Evolutionary conservation across 2,888 invertebrate genomes (phyloP), one percentile per base, ranked within the genome.

Genomic region (Pemphredon lugubris): DNA sequence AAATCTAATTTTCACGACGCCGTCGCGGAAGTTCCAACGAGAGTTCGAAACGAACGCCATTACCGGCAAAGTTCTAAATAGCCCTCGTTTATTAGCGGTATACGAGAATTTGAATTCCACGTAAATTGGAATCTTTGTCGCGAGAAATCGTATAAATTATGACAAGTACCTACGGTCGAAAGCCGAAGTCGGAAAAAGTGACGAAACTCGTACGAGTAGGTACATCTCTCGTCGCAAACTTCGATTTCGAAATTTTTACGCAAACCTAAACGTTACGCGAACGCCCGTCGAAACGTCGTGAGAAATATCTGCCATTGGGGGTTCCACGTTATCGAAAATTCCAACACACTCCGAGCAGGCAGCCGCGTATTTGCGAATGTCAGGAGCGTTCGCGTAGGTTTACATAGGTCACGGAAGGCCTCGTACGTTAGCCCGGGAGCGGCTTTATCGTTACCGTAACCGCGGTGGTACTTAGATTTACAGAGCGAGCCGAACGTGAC

Each of bases 1-100:
- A 73, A 76, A 76, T 76, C 69, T 76, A 73, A 76, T 76, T 68
- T 73, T 40, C 64, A 40, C 40, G 53, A 44, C 51, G 57, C 42
- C 37, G 39, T 30, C 48, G 44, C 42, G 54, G 55, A 60, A 50
- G 58, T 42, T 47, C 42, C 18, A 11, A 34, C n/a, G 32, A 53
- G 57, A 48, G 37, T 13, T 20, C 7, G 30, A 39, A 71, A 64
- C 50, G 40, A 61, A 71, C 61, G 71, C n/a, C 55, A 63, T 34
- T 42, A 18, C 47, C 53, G 69, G 71, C 63, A 71, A 58, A 71
- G 69, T 71, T 71, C 71, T 55, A 53, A 53, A 44, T 54, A 48
- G 21, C 51, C 53, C 58, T 53, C 57, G 63, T 69, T 68, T 68
- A 61, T 68, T 71, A 68, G 30, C 51, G 14, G 30, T 18, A 44